A percentile compares a stretch with the other conserved stretches of the same genome.
Conservation (phyloP, 2,113 vertebrate genomes). For the Ammospiza nelsoni region DNA sequence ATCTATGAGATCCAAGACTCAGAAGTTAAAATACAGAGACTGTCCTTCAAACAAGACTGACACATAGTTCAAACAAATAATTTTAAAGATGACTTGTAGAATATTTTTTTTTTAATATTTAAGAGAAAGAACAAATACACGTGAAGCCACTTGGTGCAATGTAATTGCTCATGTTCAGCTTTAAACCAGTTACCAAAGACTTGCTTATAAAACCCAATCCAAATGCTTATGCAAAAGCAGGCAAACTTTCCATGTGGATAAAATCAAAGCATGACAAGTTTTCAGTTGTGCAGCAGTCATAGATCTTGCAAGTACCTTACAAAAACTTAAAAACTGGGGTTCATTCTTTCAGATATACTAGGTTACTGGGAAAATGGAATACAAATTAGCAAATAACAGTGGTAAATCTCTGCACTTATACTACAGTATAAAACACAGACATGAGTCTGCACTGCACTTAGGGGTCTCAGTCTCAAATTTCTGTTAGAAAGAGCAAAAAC, state of each 20-base stretch:
- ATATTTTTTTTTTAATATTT: neutral
- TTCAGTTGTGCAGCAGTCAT: neutral
- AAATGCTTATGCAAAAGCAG: neutral
- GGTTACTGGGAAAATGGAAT: neutral
- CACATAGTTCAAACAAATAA: neutral
- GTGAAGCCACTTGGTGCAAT: neutral
- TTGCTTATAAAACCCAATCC: neutral
- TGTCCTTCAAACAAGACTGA: neutral
- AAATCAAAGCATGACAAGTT: neutral
- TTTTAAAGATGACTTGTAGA: neutral
- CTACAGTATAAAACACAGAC: neutral
- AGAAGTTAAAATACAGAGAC: slow-evolving; percentile 5
- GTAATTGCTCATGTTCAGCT: neutral
- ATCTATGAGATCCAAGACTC: neutral
- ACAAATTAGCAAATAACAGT: neutral
- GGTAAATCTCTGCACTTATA: neutral
- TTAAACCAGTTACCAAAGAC: neutral
- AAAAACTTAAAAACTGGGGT: neutral
- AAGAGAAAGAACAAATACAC: neutral
- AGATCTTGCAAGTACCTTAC: neutral
- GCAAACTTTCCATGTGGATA: neutral
- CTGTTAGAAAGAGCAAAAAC: neutral
- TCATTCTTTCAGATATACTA: neutral
- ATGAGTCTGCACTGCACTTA: neutral
- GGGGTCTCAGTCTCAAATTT: neutral